Percentiles rank a stretch among this genome's conserved stretches.
phyloP scores from a whole-genome alignment of 1,140 invertebrate species.

The Caenorhabditis tropicalis region DNA sequence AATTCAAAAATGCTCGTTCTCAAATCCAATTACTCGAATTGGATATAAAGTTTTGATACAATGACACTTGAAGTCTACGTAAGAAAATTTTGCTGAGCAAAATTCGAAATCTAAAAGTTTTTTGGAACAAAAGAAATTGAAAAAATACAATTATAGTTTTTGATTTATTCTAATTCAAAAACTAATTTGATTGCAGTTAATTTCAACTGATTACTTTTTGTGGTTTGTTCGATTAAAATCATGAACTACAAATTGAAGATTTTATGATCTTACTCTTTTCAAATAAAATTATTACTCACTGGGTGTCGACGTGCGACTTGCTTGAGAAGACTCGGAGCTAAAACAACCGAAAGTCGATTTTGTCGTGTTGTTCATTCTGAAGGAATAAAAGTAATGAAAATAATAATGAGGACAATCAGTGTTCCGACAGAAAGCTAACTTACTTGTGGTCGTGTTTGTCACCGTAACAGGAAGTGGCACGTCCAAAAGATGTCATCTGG shows the following conservation, averaged over 20 bases:
- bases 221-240: too few relatives aligned
- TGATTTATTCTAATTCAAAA: too few relatives aligned
- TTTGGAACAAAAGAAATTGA: too few relatives aligned
- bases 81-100: background rate
- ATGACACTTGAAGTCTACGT: background rate
- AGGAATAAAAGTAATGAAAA: background rate
- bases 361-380: background rate
- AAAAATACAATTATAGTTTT: too few relatives aligned
- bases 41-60: background rate
- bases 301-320: background rate
- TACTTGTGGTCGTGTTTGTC: background rate
- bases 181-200: too few relatives aligned
- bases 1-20: background rate
- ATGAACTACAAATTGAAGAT: too few relatives aligned
- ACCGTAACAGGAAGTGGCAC: background rate
- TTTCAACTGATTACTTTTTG: too few relatives aligned
- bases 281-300: background rate
- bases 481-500: slow-evolving; percentile 8
- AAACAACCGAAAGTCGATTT: background rate
- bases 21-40: background rate
- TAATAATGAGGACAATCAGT: background rate
- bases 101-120: too few relatives aligned
- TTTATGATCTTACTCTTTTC: too few relatives aligned
- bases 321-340: background rate
- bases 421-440: background rate